These are phyloP conservation scores for Dolomedes plantarius DNA, from an alignment of 2,888 invertebrate genomes.

Conservation along the genomic window DNA sequence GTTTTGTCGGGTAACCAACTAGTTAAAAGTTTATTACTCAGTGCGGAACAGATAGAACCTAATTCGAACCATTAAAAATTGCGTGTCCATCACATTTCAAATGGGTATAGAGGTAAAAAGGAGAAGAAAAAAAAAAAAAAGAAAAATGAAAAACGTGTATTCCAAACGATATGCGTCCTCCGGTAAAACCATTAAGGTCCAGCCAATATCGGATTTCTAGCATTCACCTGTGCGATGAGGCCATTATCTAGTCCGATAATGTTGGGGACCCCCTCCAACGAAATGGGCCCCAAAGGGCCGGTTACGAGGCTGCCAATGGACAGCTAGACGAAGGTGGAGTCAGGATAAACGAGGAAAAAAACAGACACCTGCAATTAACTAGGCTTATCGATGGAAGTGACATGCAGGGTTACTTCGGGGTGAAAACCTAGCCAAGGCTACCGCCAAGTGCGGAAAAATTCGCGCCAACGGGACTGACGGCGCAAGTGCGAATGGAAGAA, in stretches of 20 bases:
- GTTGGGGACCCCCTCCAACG: slow-evolving; percentile 31
- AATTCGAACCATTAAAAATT: slow-evolving; percentile 35
- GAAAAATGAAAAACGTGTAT: slow-evolving; percentile 3
- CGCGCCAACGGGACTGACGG: too few relatives aligned
- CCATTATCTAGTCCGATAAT: slow-evolving; percentile 56
- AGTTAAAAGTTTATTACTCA: too few relatives aligned
- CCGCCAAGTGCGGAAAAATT: not conserved
- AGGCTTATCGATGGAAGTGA: slow-evolving; percentile 54
- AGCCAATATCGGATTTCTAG: slow-evolving; percentile 54
- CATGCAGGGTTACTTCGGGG: slow-evolving; percentile 26
- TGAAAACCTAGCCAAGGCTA: not conserved
- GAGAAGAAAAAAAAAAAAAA: slow-evolving; percentile 11
- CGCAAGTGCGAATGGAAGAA: not conserved
- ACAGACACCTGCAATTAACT: slow-evolving; percentile 63
- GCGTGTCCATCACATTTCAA: slow-evolving; percentile 19
- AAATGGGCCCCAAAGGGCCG: slow-evolving; percentile 60
- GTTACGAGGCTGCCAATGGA: slow-evolving; percentile 60
- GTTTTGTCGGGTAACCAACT: too few relatives aligned
- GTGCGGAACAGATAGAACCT: too few relatives aligned
- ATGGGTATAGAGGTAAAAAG: not conserved
- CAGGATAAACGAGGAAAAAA: slow-evolving; percentile 30
- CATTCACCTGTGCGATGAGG: slow-evolving; percentile 47
- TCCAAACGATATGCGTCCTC: slow-evolving; percentile 57
- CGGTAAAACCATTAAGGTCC: slow-evolving; percentile 38
- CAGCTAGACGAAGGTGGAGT: slow-evolving; percentile 48